phyloP scores from a whole-genome alignment of 2,888 invertebrate species.

The Agonopterix arenella region DNA sequence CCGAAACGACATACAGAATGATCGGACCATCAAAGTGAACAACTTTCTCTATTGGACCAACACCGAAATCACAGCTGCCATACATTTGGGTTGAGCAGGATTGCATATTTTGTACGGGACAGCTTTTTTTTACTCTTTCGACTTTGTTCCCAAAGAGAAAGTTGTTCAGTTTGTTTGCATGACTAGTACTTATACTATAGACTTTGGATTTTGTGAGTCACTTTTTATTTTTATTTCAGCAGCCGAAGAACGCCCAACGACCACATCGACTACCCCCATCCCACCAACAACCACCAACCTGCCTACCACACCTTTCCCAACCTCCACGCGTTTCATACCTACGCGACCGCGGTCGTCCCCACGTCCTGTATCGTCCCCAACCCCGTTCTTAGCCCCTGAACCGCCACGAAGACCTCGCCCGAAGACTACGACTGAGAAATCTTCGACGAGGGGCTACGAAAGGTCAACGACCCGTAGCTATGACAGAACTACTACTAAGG shows the following conservation, averaged over 20 bases:
- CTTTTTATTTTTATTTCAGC: constrained; percentile 5
- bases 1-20: too few species aligned
- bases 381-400: constrained; percentile 33
- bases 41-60: too few species aligned
- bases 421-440: constrained; percentile 45
- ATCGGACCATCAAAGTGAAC: too few species aligned
- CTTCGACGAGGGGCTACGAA: constrained; percentile 50
- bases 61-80: too few species aligned
- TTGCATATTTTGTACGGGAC: too few species aligned
- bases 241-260: constrained; percentile 67
- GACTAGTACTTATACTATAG: too few species aligned
- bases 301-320: constrained; percentile 17
- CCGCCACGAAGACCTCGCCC: constrained; percentile 31
- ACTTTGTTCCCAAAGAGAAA: too few species aligned
- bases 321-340: constrained; percentile 24
- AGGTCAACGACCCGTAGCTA: constrained; percentile 50
- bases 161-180: too few species aligned
- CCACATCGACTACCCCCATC: constrained; percentile 27
- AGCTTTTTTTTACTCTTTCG: too few species aligned
- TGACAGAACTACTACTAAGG: constrained; percentile 53
- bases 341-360: constrained; percentile 30
- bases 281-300: constrained; percentile 15
- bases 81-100: too few species aligned
- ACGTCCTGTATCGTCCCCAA: constrained; percentile 31
- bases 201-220: too few species aligned